Evolutionary conservation across 23 tunicate genomes (phyloP).

Genomic region (Styela plicata): DNA sequence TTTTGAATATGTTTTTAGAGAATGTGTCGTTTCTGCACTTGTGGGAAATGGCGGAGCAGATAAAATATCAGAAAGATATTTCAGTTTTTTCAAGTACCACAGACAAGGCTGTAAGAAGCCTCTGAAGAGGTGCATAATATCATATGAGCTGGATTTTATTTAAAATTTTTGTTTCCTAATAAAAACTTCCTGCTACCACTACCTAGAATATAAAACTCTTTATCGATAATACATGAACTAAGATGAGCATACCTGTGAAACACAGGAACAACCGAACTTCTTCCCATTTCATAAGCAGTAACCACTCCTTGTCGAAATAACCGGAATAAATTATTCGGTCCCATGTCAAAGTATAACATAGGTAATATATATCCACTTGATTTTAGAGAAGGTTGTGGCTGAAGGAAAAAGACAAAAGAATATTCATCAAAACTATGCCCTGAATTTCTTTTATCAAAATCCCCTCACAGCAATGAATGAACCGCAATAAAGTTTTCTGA

Average conservation of each 20-base stretch:
- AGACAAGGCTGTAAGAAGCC: no score
- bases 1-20: no score
- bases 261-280: conserved; percentile 93
- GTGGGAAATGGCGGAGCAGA: no score
- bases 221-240: no score
- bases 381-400: conserved; percentile 66
- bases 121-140: no score
- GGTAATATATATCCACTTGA: conserved; percentile 89
- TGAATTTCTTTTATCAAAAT: background rate
- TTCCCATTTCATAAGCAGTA: conserved; percentile 96
- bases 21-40: no score
- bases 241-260: conserved; percentile 99
- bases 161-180: no score
- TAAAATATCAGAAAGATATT: no score
- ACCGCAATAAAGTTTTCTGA: background rate
- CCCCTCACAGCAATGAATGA: background rate
- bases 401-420: conserved; percentile 9
- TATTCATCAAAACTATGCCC: background rate
- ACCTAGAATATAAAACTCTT: no score
- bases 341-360: conserved; percentile 99
- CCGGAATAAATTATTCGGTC: conserved; percentile 96
- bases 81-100: no score
- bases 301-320: conserved; percentile 94
- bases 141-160: no score
- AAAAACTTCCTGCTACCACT: no score